These are phyloP conservation scores for Agrochola lychnidis DNA, from an alignment of 2,888 invertebrate genomes.

Conservation along the genomic window DNA sequence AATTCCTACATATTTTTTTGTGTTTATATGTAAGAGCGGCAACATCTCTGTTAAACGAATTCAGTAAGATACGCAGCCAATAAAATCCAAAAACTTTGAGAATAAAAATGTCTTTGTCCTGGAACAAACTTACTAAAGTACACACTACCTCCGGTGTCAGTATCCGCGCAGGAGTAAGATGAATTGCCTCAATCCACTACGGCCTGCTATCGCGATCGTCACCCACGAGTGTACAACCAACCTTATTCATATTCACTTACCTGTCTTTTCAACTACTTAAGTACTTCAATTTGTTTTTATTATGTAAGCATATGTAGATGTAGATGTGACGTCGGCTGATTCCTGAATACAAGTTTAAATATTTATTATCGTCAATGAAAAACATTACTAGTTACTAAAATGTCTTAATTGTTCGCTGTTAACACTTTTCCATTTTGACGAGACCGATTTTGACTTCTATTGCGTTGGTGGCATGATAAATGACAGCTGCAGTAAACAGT, in stretches of 20 bases:
- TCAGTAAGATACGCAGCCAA: too few relatives aligned
- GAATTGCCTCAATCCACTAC: constrained; percentile 73
- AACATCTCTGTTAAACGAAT: neutral
- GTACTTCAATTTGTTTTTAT: neutral
- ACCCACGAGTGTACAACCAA: constrained; percentile 33
- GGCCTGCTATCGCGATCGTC: constrained; percentile 62
- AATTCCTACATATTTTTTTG: neutral
- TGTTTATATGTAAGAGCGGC: neutral
- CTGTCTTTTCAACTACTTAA: constrained; percentile 46
- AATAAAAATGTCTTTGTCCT: constrained; percentile 12
- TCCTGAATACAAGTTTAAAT: too few relatives aligned
- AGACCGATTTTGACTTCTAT: too few relatives aligned
- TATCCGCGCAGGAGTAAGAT: constrained; percentile 75
- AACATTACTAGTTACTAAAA: too few relatives aligned
- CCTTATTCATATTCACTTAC: constrained; percentile 59
- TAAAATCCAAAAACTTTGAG: neutral
- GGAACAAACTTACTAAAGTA: constrained; percentile 9
- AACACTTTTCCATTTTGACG: too few relatives aligned
- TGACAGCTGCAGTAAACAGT: too few relatives aligned
- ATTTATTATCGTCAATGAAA: too few relatives aligned
- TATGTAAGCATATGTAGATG: too few relatives aligned
- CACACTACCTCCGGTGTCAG: constrained; percentile 58
- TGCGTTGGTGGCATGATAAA: too few relatives aligned
- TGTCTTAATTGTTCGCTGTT: too few relatives aligned
- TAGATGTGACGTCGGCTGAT: too few relatives aligned